phyloP scores from a whole-genome alignment of 2,113 vertebrate species.

The Alouatta palliata region DNA sequence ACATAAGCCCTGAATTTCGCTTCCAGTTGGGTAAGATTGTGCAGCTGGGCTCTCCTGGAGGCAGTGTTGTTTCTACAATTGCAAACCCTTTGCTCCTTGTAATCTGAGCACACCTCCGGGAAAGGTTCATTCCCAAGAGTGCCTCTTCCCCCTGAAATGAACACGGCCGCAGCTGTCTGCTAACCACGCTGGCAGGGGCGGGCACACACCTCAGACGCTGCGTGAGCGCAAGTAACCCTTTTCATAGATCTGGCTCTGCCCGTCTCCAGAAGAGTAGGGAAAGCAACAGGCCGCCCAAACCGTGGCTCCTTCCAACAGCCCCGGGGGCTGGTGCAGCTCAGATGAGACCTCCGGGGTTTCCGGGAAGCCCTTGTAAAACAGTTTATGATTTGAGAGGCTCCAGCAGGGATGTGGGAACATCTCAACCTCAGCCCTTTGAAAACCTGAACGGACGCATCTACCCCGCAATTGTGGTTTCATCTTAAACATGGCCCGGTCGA shows the following conservation, averaged over 20 bases:
- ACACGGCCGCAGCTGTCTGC: neutral
- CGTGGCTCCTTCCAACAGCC: neutral
- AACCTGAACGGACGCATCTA: accelerated
- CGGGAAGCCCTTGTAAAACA: accelerated
- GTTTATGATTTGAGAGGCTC: accelerated
- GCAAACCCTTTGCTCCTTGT: neutral
- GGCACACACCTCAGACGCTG: neutral
- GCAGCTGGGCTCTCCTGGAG: accelerated
- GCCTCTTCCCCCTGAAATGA: constrained; percentile 62
- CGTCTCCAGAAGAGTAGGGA: constrained; percentile 52
- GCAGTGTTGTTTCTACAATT: neutral
- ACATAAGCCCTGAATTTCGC: neutral
- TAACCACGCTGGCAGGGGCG: constrained; percentile 73
- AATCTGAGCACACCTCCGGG: neutral
- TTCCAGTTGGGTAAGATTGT: accelerated
- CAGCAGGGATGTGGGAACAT: accelerated
- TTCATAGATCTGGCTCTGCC: constrained; percentile 53
- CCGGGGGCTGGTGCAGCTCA: accelerated
- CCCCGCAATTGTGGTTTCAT: accelerated
- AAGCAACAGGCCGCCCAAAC: accelerated
- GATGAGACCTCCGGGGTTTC: accelerated
- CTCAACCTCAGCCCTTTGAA: neutral
- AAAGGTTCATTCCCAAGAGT: accelerated
- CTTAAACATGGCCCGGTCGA: neutral
- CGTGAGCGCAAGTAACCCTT: neutral